A percentile compares a stretch with the other conserved stretches of the same genome.
Conservation (phyloP, 2,797 vertebrate species). For the Scomberomorus guttatus region DNA sequence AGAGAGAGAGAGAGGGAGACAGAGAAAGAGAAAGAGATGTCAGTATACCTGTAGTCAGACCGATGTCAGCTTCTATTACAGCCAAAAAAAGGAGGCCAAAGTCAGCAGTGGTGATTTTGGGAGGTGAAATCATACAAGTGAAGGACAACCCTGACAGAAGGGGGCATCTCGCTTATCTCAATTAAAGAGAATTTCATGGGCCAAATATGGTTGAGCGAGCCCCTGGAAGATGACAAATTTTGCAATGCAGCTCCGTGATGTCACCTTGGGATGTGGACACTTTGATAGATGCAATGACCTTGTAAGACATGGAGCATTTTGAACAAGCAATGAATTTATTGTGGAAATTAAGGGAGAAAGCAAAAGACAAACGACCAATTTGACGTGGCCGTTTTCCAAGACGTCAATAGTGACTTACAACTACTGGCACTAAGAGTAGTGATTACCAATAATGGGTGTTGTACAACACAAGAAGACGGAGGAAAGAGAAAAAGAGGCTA, state of each 20-base stretch:
- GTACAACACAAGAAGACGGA: constrained; percentile 33
- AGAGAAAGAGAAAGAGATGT: constrained; percentile 54
- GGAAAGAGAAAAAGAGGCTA: not conserved
- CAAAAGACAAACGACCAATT: constrained; percentile 46
- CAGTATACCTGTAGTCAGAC: constrained; percentile 65
- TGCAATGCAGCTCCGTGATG: constrained; percentile 1
- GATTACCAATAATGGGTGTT: constrained; percentile 68
- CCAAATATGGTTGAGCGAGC: constrained; percentile 12
- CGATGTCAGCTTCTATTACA: constrained; percentile 39
- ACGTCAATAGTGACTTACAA: constrained; percentile 55
- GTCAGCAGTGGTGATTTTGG: constrained; percentile 28
- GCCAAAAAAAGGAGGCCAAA: constrained; percentile 27
- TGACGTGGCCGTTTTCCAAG: constrained; percentile 44
- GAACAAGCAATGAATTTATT: constrained; percentile 30
- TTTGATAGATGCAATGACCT: constrained; percentile 52
- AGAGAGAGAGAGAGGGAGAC: constrained; percentile 8
- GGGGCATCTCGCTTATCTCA: constrained; percentile 29
- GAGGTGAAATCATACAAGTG: constrained; percentile 49
- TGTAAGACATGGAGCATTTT: constrained; percentile 27
- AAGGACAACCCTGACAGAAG: constrained; percentile 52
- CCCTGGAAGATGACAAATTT: constrained; percentile 16
- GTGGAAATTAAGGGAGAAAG: constrained; percentile 50
- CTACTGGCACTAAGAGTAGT: constrained; percentile 50
- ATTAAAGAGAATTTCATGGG: not conserved
- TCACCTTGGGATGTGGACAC: constrained; percentile 45